Base-by-base conservation (phyloP, 1,140 invertebrate genomes). In the Trissolcus basalis region DNA sequence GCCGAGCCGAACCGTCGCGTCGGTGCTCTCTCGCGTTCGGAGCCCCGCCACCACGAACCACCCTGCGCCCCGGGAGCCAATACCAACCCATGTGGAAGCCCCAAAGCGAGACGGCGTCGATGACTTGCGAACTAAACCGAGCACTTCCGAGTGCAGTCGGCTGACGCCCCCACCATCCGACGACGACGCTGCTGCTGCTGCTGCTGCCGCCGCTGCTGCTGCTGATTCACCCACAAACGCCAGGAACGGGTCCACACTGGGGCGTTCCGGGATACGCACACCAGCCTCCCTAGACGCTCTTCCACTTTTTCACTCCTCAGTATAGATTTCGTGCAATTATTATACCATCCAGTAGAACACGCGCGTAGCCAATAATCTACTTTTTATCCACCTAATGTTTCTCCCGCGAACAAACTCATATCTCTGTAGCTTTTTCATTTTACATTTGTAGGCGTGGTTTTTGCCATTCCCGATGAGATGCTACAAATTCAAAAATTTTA, bases 21-120 rank as follows among this genome's bases (percentile, higher is more conserved):
- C 74, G 71, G 48, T 78, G 60, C 75, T 69, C 35, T 77, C 68
- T 73, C 64, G 68, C 77, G 71, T 78, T 84, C 81, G 78, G 81
- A 85, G 82, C 85, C 79, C 82, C 85, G 79, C 83, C 85, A 81
- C 70, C 82, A 82, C 81, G 82, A 81, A 81, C 81, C 80, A 82
- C 80, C 83, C 83, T 83, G 84, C 83, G 82, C 83, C 86, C 87
- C 83, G 86, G 86, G 86, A 88, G 86, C 86, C 87, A 88, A 88
- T 88, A 86, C 86, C 87, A 87, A 85, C 82, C 87, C 87, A 88
- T 87, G 87, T 87, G 86, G 85, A 86, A 88, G 81, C 82, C 80
- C 79, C 83, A 81, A 85, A 83, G 80, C 85, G 82, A 83, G 82
- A 84, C 83, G 82, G 76, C 73, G 78, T 71, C 84, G 85, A 85